These are phyloP conservation scores for Spatulosminthurus flaviceps DNA, from an alignment of 2,888 invertebrate species.

Conservation along the genomic window DNA sequence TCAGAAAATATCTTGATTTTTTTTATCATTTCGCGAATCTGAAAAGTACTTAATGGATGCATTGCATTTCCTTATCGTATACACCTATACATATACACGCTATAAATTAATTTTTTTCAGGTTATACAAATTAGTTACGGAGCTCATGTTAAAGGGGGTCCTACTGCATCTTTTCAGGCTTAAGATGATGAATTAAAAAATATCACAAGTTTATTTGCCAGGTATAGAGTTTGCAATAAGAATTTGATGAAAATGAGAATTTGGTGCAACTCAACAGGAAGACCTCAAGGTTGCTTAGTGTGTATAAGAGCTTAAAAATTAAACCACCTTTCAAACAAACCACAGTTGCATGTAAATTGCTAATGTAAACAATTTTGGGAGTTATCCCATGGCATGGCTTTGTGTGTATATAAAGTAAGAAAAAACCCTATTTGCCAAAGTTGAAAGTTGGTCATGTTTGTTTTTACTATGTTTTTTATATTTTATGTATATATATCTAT, in stretches of 20 bases:
- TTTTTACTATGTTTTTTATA: constrained; percentile 31
- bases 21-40: too few species aligned
- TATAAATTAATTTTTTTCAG: background rate
- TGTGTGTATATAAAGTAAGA: too few species aligned
- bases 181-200: too few species aligned
- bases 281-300: background rate
- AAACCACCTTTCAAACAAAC: constrained; percentile 23
- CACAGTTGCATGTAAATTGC: background rate
- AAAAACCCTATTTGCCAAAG: background rate
- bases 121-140: background rate
- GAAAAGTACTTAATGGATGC: too few species aligned
- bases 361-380: background rate
- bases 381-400: background rate
- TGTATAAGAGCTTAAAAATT: background rate
- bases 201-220: too few species aligned
- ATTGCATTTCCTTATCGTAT: too few species aligned
- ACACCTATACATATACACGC: background rate
- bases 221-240: too few species aligned
- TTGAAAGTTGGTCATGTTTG: constrained; percentile 11
- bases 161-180: too few species aligned
- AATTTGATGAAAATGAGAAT: background rate
- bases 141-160: too few species aligned
- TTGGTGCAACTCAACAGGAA: background rate
- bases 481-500: too few species aligned
- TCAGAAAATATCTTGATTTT: background rate